phyloP scores from a whole-genome alignment of 2,113 vertebrate genomes.

The Megaceryle maxima region DNA sequence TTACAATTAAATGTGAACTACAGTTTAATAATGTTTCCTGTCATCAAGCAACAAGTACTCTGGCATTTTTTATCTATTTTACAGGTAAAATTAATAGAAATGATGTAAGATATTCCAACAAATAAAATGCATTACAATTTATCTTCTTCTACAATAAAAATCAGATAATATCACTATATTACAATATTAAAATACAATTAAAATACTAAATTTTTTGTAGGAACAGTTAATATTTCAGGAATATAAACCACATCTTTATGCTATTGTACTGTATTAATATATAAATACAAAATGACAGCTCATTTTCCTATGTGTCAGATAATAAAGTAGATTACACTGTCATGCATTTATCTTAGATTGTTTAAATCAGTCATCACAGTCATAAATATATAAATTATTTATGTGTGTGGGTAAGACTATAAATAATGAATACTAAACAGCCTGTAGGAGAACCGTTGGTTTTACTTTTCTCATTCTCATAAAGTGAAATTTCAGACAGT shows the following conservation, averaged over 20 bases:
- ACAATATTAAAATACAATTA: conserved; percentile 2
- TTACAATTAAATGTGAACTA: conserved; percentile 17
- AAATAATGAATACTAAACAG: not conserved
- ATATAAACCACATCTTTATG: not conserved
- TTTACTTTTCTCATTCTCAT: not conserved
- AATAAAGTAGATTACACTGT: not conserved
- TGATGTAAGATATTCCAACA: conserved; percentile 22
- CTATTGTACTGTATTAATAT: not conserved
- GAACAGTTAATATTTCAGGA: not conserved
- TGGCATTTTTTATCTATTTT: not conserved
- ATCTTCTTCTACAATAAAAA: conserved; percentile 6
- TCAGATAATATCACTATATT: not conserved
- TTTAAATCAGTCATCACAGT: not conserved
- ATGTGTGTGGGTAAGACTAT: not conserved
- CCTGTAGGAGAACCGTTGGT: not conserved
- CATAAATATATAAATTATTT: not conserved
- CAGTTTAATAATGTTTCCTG: not conserved
- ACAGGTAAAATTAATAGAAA: not conserved
- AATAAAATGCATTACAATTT: not conserved
- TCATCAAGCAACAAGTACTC: not conserved
- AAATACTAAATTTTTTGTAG: not conserved
- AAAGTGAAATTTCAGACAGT: not conserved
- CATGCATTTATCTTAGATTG: not conserved
- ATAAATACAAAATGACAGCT: not conserved
- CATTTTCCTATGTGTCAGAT: not conserved